Base-by-base conservation (phyloP, 2,888 invertebrate species). In the Lithophane socia region DNA sequence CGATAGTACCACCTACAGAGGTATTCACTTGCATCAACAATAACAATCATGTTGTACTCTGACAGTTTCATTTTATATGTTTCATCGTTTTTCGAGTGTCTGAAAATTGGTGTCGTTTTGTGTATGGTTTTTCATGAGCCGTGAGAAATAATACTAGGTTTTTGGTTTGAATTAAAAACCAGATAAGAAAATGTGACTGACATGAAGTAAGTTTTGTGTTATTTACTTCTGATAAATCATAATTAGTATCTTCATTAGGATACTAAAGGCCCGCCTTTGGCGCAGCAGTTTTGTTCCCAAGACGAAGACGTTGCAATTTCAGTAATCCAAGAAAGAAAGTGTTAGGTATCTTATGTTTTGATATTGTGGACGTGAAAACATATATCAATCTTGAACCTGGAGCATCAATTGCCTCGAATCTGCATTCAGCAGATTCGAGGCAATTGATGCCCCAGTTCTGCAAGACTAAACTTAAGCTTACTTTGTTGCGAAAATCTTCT, bases 21-120 rank as follows among this genome's bases (percentile, higher is more conserved):
- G 63, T 67, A 75, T 67, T 64, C 64, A 71, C 78, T 83, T 64
- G 77, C 77, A 82, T 66, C 79, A 69, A 80, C 82, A 80, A 83
- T 66, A 86, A 86, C 76, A 87, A 78, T 69, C 79, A 72, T 77
- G 76, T 37, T 63, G 42, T 56, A 67, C 58, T 67, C 56, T 10
- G 37, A 58, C 44, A 52, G 42, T 47, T 52, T 64, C 21, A 29
- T 61, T 56, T 21, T n/a, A 61, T 75, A 74, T 52, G n/a, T 37
- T 37, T 12, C 29, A 44, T 64, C 49, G 54, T 68, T 68, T 4
- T 60, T 60, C 5, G 10, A 69, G 64, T 56, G n/a, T 29, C 58
- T 10, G 24, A 18, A 56, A 77, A 52, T 66, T 77, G 13, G 42
- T 75, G 52, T 29, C 37, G 47, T 58, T 77, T 44, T 67, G 58